phyloP scores from a whole-genome alignment of 2,888 invertebrate species.

The Ceramica pisi region DNA sequence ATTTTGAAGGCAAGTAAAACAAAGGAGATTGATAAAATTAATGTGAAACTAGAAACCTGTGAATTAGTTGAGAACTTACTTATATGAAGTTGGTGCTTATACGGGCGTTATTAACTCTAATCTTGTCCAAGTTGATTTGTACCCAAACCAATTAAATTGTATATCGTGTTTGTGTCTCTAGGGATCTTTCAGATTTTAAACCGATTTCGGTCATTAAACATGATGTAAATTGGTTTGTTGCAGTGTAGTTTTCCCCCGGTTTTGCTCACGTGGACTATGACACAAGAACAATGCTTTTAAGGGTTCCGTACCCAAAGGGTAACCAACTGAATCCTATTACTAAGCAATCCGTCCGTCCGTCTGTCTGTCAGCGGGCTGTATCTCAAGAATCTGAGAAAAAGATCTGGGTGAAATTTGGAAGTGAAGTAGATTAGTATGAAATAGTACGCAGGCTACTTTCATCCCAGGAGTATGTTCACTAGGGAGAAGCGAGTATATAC shows the following conservation, averaged over 20 bases:
- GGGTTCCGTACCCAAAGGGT: too few relatives aligned
- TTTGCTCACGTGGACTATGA: too few relatives aligned
- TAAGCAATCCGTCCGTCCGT: too few relatives aligned
- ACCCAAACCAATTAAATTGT: not conserved
- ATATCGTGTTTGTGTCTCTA: not conserved
- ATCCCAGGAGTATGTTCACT: too few relatives aligned
- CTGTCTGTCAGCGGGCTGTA: too few relatives aligned
- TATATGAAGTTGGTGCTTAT: conserved; percentile 3
- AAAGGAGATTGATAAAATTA: conserved; percentile 10
- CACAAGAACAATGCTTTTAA: too few relatives aligned
- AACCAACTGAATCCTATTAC: too few relatives aligned
- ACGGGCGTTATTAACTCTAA: not conserved
- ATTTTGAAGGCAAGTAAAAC: not conserved
- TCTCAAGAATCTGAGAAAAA: too few relatives aligned
- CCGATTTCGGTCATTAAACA: not conserved
- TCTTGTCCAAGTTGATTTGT: not conserved
- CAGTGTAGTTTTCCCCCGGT: not conserved
- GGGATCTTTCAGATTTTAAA: not conserved
- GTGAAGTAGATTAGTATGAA: too few relatives aligned
- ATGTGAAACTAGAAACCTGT: not conserved
- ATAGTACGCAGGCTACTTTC: too few relatives aligned
- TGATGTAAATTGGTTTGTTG: not conserved
- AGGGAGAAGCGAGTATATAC: too few relatives aligned
- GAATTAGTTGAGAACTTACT: conserved; percentile 12
- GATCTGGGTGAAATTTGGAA: too few relatives aligned